Conservation (phyloP, 2,113 vertebrate species). For the Pelvicachromis taeniatus region DNA sequence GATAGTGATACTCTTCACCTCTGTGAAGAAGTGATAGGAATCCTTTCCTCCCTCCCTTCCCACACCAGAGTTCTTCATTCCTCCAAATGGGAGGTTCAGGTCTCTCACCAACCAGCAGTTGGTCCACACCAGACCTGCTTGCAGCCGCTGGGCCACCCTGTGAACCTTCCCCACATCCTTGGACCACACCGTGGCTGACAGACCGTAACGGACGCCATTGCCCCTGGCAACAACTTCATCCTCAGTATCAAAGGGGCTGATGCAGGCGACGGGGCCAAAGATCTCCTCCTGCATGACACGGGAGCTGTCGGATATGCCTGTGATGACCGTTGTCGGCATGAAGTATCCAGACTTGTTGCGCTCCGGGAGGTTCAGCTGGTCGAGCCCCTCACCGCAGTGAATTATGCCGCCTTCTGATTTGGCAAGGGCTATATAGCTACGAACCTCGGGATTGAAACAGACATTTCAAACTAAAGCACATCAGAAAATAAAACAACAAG, state of each 20-base stretch:
- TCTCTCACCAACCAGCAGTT: slow-evolving; percentile 97
- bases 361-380: slow-evolving; percentile 75
- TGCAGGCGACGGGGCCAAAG: slow-evolving; percentile 91
- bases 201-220: slow-evolving; percentile 85
- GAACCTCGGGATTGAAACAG: slow-evolving; percentile 74
- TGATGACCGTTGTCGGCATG: slow-evolving; percentile 88
- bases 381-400: slow-evolving; percentile 89
- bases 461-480: background rate
- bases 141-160: slow-evolving; percentile 80
- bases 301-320: slow-evolving; percentile 80
- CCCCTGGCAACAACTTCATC: slow-evolving; percentile 86
- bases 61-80: slow-evolving; percentile 92
- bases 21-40: slow-evolving; percentile 94
- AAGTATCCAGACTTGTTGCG: slow-evolving; percentile 84
- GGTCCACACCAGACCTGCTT: slow-evolving; percentile 91
- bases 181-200: slow-evolving; percentile 90
- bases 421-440: slow-evolving; percentile 81
- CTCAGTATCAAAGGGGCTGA: slow-evolving; percentile 86
- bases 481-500: rapidly evolving
- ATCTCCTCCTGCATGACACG: slow-evolving; percentile 96
- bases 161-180: slow-evolving; percentile 81
- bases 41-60: slow-evolving; percentile 93
- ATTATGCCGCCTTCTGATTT: slow-evolving; percentile 80
- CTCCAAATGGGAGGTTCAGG: slow-evolving; percentile 94
- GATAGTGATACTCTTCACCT: slow-evolving; percentile 89